Percentiles rank a stretch among this genome's conserved stretches.
Conservation (phyloP, 2,113 vertebrate genomes). For the Tychaedon coryphoeus region DNA sequence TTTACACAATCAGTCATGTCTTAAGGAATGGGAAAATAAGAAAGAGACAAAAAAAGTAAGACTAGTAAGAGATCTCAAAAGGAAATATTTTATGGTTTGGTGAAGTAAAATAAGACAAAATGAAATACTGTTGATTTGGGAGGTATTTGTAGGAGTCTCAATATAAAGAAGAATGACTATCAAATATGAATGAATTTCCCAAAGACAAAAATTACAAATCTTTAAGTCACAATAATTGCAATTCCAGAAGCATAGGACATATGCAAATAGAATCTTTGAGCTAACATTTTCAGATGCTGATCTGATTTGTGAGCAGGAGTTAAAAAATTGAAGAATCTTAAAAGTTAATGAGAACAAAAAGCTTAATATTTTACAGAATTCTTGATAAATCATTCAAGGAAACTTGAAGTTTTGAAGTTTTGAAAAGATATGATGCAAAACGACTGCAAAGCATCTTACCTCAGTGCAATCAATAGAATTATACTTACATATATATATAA, state of each 20-base stretch:
- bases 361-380: not conserved
- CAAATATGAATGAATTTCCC: not conserved
- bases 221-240: not conserved
- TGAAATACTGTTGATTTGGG: not conserved
- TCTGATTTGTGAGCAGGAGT: not conserved
- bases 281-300: not conserved
- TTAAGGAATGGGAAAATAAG: not conserved
- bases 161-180: not conserved
- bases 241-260: not conserved
- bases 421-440: not conserved
- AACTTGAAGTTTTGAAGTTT: not conserved
- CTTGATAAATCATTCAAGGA: not conserved
- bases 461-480: not conserved
- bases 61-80: not conserved
- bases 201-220: not conserved
- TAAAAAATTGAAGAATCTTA: not conserved
- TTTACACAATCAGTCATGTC: not conserved
- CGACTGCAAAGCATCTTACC: not conserved
- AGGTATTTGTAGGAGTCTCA: not conserved
- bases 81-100: not conserved
- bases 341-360: not conserved
- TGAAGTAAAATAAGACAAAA: not conserved
- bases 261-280: not conserved
- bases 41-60: not conserved
- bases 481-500: not conserved